A percentile compares a stretch with the other conserved stretches of the same genome.
Conservation (phyloP, 2,888 invertebrate species). For the Cheilosia vulpina region DNA sequence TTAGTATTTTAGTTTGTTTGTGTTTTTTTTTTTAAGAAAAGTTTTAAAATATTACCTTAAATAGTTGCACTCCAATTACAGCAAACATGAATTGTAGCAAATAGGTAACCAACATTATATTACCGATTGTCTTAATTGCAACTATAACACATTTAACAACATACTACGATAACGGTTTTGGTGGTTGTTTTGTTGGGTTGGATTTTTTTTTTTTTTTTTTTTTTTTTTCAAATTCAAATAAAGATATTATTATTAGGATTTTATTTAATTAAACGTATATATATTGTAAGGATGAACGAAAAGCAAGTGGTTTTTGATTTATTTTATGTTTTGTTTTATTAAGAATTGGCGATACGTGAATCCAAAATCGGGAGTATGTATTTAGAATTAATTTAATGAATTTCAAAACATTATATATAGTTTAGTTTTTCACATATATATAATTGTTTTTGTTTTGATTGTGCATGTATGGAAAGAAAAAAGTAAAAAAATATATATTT, state of each 20-base stretch:
- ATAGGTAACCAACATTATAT: slow-evolving; percentile 99
- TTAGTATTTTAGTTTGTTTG: slow-evolving; percentile 27
- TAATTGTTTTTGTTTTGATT: slow-evolving; percentile 58
- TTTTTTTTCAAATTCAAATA: slow-evolving; percentile 24
- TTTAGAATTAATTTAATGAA: slow-evolving; percentile 28
- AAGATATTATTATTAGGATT: slow-evolving; percentile 14
- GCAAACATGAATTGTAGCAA: slow-evolving; percentile 99
- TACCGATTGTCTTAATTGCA: slow-evolving; percentile 99
- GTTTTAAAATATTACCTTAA: slow-evolving; percentile 87
- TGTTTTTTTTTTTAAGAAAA: slow-evolving; percentile 67
- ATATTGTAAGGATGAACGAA: slow-evolving; percentile 12
- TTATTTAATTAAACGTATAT: slow-evolving; percentile 3
- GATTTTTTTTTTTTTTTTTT: slow-evolving; percentile 13
- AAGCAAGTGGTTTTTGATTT: slow-evolving; percentile 24
- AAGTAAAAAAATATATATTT: slow-evolving; percentile 50
- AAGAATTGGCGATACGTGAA: slow-evolving; percentile 26
- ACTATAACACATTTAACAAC: slow-evolving; percentile 99
- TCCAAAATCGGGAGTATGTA: slow-evolving; percentile 38
- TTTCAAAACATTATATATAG: slow-evolving; percentile 50
- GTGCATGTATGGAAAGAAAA: slow-evolving; percentile 76
- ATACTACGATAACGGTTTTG: slow-evolving; percentile 87
- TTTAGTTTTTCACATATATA: slow-evolving; percentile 27
- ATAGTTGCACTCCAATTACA: slow-evolving; percentile 99
- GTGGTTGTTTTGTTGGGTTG: slow-evolving; percentile 49
- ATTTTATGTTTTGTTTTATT: slow-evolving; percentile 35